A percentile compares a stretch with the other conserved stretches of the same genome.
Evolutionary conservation across 2,888 invertebrate species (phyloP).

Genomic region (Drosophila borealis): DNA sequence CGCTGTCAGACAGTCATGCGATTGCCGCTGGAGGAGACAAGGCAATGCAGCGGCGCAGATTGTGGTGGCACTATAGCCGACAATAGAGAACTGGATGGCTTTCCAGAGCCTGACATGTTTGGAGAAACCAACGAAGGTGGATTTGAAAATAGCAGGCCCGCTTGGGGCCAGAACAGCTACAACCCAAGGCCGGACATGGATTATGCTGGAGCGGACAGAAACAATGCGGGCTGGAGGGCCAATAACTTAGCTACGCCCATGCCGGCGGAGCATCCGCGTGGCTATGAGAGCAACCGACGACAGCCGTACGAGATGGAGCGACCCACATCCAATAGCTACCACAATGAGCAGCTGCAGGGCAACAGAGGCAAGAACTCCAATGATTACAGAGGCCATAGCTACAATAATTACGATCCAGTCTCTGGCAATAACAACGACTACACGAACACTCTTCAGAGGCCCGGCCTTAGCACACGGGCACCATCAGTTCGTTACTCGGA

Average conservation of each 20-base stretch:
- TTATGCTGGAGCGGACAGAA: slow-evolving; percentile 4
- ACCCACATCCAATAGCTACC: slow-evolving; percentile 39
- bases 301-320: slow-evolving; percentile 26
- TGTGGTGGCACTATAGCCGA: slow-evolving; percentile 76
- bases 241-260: slow-evolving; percentile 7
- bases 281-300: slow-evolving; percentile 20
- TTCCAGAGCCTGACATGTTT: slow-evolving; percentile 35
- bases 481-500: slow-evolving; percentile 35
- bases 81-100: slow-evolving; percentile 48
- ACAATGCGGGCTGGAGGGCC: slow-evolving; percentile 21
- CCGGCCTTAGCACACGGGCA: slow-evolving; percentile 38
- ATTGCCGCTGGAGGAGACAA: slow-evolving; percentile 57
- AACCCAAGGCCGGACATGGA: not conserved
- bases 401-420: slow-evolving; percentile 6
- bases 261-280: slow-evolving; percentile 1
- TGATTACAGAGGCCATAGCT: not conserved
- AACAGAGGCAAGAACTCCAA: slow-evolving; percentile 10
- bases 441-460: slow-evolving; percentile 15
- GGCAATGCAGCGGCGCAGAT: slow-evolving; percentile 59
- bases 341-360: slow-evolving; percentile 52
- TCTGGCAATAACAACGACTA: slow-evolving; percentile 22
- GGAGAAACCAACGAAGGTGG: slow-evolving; percentile 41
- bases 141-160: slow-evolving; percentile 10
- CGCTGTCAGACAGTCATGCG: slow-evolving; percentile 86
- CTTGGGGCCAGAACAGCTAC: slow-evolving; percentile 16